Evolutionary conservation across 2,888 invertebrate species (phyloP).

Genomic region (Tachina grossa): DNA sequence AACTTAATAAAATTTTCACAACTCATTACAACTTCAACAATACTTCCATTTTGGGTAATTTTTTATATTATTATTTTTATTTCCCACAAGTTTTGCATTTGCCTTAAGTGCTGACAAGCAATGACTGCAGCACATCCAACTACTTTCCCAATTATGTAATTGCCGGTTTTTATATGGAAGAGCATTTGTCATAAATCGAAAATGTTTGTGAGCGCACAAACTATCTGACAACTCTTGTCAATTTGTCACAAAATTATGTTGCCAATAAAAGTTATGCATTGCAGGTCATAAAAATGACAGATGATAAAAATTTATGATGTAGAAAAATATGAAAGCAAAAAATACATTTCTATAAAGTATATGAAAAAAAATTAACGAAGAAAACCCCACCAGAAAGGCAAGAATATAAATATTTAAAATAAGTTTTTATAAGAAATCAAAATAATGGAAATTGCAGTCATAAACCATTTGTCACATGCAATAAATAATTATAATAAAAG

Average conservation of each 20-base stretch:
- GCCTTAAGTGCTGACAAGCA: too few relatives aligned
- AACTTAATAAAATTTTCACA: too few relatives aligned
- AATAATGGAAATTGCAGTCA: not conserved
- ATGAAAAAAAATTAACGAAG: not conserved
- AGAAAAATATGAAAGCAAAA: conserved; percentile 1
- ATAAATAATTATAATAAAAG: conserved; percentile 3
- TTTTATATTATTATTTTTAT: too few relatives aligned
- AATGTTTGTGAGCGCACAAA: not conserved
- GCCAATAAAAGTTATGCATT: conserved; percentile 64
- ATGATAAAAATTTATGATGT: conserved; percentile 60
- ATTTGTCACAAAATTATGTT: conserved; percentile 62
- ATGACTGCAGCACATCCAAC: too few relatives aligned
- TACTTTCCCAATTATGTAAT: too few relatives aligned
- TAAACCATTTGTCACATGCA: not conserved
- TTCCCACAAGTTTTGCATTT: too few relatives aligned
- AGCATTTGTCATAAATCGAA: too few relatives aligned
- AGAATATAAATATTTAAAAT: not conserved
- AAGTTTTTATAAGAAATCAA: conserved; percentile 16
- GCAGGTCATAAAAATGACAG: conserved; percentile 64
- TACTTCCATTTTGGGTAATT: too few relatives aligned
- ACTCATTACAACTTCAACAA: too few relatives aligned
- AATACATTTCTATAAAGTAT: not conserved
- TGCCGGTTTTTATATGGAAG: too few relatives aligned
- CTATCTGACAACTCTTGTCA: conserved; percentile 50
- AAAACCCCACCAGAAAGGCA: not conserved